Evolutionary conservation across 2,113 vertebrate genomes (phyloP).

Genomic region (Cryptoleucopteryx plumbea): DNA sequence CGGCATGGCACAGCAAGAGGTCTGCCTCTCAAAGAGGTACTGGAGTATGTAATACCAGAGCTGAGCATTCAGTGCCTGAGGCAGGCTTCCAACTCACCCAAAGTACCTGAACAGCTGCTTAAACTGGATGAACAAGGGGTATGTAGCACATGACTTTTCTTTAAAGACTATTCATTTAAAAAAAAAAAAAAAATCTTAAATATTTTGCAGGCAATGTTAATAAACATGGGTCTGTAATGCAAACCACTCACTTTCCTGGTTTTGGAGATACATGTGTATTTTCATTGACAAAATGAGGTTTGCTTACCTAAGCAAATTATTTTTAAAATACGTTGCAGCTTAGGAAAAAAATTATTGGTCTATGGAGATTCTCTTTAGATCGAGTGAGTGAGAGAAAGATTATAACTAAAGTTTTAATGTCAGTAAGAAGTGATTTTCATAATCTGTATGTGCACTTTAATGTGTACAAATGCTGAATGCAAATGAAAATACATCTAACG

Average conservation of each 20-base stretch:
- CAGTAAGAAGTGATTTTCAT: background rate
- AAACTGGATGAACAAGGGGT: constrained; percentile 98
- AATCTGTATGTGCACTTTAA: background rate
- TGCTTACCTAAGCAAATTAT: background rate
- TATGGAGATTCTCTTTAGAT: background rate
- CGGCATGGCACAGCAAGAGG: constrained; percentile 91
- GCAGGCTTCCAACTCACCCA: constrained; percentile 87
- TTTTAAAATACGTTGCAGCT: background rate
- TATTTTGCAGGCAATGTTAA: background rate
- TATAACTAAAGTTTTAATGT: background rate
- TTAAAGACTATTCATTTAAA: background rate
- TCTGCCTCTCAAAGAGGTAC: constrained; percentile 92
- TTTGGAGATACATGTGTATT: background rate
- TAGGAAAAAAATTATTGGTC: background rate
- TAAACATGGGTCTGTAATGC: background rate
- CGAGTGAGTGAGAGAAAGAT: background rate
- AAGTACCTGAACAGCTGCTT: constrained; percentile 91
- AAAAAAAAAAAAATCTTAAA: background rate
- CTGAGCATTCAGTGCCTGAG: constrained; percentile 90
- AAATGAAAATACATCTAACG: background rate
- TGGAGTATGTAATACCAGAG: constrained; percentile 94
- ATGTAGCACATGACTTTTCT: constrained; percentile 32
- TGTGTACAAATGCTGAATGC: background rate
- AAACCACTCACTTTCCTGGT: background rate
- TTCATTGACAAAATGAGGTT: background rate